Evolutionary conservation across 2,888 invertebrate genomes (phyloP).

Genomic region (Leptopilina myrica): DNA sequence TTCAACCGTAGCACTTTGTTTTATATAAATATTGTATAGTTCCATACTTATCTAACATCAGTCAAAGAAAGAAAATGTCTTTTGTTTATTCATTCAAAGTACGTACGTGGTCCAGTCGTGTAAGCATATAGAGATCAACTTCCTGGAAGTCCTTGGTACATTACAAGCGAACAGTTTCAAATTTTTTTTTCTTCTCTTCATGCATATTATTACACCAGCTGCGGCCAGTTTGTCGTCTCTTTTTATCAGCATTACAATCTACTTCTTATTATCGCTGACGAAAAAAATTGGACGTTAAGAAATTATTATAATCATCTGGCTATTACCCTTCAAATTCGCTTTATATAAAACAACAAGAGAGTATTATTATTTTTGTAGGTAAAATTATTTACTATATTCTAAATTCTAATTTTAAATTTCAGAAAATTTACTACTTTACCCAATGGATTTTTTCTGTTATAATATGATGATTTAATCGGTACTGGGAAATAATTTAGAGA

Average conservation of each 20-base stretch:
- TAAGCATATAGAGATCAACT: slow-evolving; percentile 53
- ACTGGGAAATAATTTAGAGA: no score
- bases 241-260: slow-evolving; percentile 17
- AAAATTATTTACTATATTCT: no score
- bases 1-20: slow-evolving; percentile 45
- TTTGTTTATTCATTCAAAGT: slow-evolving; percentile 53
- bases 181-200: neutral
- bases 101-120: slow-evolving; percentile 55
- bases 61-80: slow-evolving; percentile 48
- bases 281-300: slow-evolving; percentile 28
- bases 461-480: no score
- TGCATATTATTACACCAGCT: neutral
- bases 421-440: no score
- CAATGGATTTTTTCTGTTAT: no score
- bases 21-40: slow-evolving; percentile 55
- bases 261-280: slow-evolving; percentile 42
- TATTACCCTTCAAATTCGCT: no score
- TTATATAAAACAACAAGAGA: no score
- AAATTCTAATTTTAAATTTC: no score
- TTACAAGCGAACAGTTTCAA: neutral
- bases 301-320: neutral
- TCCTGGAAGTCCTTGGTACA: slow-evolving; percentile 60
- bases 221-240: slow-evolving; percentile 44
- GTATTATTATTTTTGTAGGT: no score
- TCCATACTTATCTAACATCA: slow-evolving; percentile 49